Conservation (phyloP, 2,888 invertebrate genomes). For the Elgonia sp. region DNA sequence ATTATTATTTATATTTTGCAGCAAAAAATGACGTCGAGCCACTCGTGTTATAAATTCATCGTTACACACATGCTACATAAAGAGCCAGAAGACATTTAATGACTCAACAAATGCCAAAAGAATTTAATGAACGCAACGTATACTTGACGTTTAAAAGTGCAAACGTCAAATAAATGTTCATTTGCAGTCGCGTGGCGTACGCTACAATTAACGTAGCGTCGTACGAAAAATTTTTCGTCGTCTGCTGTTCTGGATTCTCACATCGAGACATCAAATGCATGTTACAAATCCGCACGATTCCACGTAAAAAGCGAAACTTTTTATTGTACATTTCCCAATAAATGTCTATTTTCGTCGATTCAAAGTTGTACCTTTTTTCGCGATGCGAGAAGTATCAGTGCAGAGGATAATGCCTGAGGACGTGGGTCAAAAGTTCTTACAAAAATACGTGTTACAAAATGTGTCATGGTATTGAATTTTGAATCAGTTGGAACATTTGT, state of each 20-base stretch:
- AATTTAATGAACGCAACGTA: conserved; percentile 42
- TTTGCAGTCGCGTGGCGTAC: conserved; percentile 42
- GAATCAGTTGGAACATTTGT: neutral
- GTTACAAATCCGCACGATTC: conserved; percentile 17
- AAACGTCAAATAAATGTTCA: conserved; percentile 60
- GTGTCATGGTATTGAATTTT: conserved; percentile 25
- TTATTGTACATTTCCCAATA: conserved; percentile 43
- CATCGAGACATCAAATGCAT: conserved; percentile 36
- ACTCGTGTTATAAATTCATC: conserved; percentile 30
- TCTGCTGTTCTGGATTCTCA: neutral
- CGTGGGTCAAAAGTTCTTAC: conserved; percentile 29
- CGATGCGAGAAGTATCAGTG: conserved; percentile 19
- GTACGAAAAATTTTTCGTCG: conserved; percentile 26
- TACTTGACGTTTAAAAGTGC: conserved; percentile 47
- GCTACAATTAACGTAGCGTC: conserved; percentile 45
- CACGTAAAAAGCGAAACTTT: conserved; percentile 43
- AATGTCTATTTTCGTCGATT: conserved; percentile 47
- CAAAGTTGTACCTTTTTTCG: conserved; percentile 42
- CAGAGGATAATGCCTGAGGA: conserved; percentile 14
- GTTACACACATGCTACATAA: conserved; percentile 29
- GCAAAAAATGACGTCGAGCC: neutral
- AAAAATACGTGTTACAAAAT: conserved; percentile 41
- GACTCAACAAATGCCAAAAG: conserved; percentile 61
- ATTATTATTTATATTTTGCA: conserved; percentile 8
- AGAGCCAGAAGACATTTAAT: conserved; percentile 45